Evolutionary conservation across 2,113 vertebrate genomes (phyloP).

Genomic region (Lethenteron reissneri): DNA sequence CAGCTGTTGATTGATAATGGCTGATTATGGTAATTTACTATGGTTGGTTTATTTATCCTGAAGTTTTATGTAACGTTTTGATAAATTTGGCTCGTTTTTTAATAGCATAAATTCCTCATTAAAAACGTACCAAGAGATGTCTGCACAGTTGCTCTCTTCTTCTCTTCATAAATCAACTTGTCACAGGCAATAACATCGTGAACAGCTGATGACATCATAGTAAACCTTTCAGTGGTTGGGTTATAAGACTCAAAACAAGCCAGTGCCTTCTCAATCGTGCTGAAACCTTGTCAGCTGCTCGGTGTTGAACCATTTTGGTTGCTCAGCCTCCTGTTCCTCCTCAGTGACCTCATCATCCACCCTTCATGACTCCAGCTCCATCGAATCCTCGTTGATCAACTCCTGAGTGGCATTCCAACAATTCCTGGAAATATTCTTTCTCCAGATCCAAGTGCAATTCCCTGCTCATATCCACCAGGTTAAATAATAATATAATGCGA

Average conservation of each 20-base stretch:
- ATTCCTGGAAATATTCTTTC: background rate
- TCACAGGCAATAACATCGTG: background rate
- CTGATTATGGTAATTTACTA: no score
- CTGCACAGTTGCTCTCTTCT: background rate
- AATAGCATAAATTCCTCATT: no score
- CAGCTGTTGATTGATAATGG: no score
- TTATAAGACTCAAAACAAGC: background rate
- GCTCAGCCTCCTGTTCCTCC: background rate
- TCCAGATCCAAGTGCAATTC: background rate
- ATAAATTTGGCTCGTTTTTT: no score
- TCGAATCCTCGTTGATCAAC: background rate
- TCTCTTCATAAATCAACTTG: constrained; percentile 4
- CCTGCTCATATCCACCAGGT: background rate
- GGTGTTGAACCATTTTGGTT: background rate
- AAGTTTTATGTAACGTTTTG: no score
- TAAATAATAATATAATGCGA: background rate
- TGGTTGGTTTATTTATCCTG: no score
- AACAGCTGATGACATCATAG: background rate
- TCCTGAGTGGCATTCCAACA: background rate
- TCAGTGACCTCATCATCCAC: background rate
- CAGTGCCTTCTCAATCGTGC: background rate
- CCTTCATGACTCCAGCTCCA: background rate
- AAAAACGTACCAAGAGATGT: background rate
- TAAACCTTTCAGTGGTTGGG: background rate
- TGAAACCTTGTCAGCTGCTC: constrained; percentile 1